A percentile compares a stretch with the other conserved stretches of the same genome.
These are phyloP conservation scores for Tetranychus piercei DNA, from an alignment of 2,888 invertebrate genomes.

Conservation along the genomic window DNA sequence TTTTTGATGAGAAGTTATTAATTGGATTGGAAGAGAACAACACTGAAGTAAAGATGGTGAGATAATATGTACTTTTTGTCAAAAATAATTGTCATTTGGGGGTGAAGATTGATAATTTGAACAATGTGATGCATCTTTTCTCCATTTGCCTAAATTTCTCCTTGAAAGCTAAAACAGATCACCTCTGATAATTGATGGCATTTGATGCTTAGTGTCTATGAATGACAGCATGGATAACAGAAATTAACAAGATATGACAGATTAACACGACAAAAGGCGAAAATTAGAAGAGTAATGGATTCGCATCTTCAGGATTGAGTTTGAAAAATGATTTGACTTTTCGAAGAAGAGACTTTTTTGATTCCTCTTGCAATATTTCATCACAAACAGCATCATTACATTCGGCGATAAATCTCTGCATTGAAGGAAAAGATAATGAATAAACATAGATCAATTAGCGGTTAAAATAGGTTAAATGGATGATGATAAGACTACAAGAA, in stretches of 20 bases:
- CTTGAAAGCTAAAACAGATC: too few species aligned
- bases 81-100: slow-evolving; percentile 1
- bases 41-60: too few species aligned
- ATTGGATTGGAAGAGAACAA: too few species aligned
- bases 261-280: not conserved
- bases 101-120: not conserved
- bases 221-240: too few species aligned
- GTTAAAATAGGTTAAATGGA: not conserved
- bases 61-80: too few species aligned
- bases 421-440: not conserved
- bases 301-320: not conserved
- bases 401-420: slow-evolving; percentile 44
- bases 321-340: slow-evolving; percentile 6
- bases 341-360: not conserved
- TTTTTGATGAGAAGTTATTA: too few species aligned
- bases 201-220: too few species aligned
- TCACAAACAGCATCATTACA: slow-evolving; percentile 33
- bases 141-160: too few species aligned
- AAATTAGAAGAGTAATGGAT: not conserved
- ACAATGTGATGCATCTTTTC: too few species aligned
- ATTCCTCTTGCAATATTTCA: slow-evolving; percentile 5
- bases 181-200: too few species aligned
- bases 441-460: slow-evolving; percentile 23
- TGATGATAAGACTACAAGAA: not conserved
- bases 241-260: too few species aligned